Evolutionary conservation across 2,797 vertebrate genomes (phyloP), one percentile per base, ranked within the genome.

Genomic region (Cottoperca gobio): DNA sequence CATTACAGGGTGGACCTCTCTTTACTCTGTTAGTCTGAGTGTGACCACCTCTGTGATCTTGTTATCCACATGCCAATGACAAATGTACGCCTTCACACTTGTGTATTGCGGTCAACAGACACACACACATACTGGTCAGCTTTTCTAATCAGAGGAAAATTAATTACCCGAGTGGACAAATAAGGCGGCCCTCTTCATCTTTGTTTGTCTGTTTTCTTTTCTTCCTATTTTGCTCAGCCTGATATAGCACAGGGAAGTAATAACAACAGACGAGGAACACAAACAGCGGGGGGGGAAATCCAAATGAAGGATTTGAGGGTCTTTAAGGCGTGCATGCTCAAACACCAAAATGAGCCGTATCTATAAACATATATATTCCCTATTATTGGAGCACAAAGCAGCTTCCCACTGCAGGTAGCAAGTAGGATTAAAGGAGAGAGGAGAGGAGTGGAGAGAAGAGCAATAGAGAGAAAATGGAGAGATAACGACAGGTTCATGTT

Each of bases 51-150:
- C 92, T 92, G 92, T 92, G 94, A 95, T 86, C 70, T 75, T 93
- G 93, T 96, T 91, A 89, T 95, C 94, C 86, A 93, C 70, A 14
- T 23, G 21, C 92, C 95, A 91, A 87, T 91, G 93, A 93, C 94
- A 90, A 87, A 89, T 60, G 43, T 73, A 79, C 21, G 43, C 79
- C 82, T 87, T 86, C 60, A 37, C 72, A 62, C 71, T 61, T 52
- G 31, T 69, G 64, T 45, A 28, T 12, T 76, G 63, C 8, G 28
- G 59, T 6, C 53, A 35, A 48, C 39, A 16, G n/a, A 57, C 35
- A 42, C 55, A 26, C 33, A 53, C 40, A 21, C 14, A 12, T 19
- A 17, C 2, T 24, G 28, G 45, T 75, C 55, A 66, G 46, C 45
- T 52, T 63, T 65, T 70, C 35, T 46, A 68, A 73, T 80, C 8